Conservation (phyloP, 2,113 vertebrate species). For the Riparia riparia region DNA sequence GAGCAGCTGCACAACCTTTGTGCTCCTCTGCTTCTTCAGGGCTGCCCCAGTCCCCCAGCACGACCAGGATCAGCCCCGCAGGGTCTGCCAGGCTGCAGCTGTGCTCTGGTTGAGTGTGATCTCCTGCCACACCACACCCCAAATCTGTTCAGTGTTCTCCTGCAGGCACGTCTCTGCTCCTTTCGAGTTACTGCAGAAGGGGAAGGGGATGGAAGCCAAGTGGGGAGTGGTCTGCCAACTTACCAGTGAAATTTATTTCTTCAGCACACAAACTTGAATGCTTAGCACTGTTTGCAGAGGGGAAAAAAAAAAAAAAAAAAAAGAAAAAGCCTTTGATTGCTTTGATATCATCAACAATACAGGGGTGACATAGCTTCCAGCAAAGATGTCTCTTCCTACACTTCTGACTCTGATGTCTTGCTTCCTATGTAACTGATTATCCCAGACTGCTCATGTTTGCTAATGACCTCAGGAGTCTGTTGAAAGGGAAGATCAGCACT, state of each 20-base stretch:
- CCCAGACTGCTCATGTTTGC: background rate
- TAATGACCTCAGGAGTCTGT: background rate
- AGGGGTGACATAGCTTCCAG: background rate
- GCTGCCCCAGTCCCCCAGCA: background rate
- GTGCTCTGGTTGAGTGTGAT: background rate
- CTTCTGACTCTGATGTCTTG: background rate
- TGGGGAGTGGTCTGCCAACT: background rate
- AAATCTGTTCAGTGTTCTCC: background rate
- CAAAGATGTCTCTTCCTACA: background rate
- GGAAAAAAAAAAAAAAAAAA: background rate
- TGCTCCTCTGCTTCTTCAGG: background rate
- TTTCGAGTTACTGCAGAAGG: background rate
- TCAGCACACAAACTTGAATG: background rate
- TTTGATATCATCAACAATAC: background rate
- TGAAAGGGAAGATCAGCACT: background rate
- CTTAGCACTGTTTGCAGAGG: background rate
- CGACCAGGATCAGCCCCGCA: accelerated
- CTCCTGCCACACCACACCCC: background rate
- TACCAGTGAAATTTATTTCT: background rate
- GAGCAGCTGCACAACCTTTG: background rate
- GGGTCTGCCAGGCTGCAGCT: background rate
- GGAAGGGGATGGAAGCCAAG: background rate
- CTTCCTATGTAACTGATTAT: background rate
- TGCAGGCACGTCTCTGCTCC: background rate
- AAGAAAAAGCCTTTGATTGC: background rate